phyloP scores from a whole-genome alignment of 2,113 vertebrate genomes.

The Sorex araneus region DNA sequence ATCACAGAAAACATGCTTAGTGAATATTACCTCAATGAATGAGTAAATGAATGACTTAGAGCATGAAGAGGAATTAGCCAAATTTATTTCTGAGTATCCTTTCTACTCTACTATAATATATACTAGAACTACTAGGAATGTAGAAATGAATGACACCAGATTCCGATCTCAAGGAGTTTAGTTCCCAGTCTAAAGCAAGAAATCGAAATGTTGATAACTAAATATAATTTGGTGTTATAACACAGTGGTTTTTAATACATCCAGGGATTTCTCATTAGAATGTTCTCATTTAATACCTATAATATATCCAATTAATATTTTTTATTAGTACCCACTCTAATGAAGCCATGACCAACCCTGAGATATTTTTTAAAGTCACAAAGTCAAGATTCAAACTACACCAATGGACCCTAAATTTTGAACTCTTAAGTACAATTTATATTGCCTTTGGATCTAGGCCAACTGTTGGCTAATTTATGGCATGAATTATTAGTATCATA shows the following conservation, averaged over 20 bases:
- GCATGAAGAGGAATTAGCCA: not conserved
- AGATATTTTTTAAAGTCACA: not conserved
- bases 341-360: no score
- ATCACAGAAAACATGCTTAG: not conserved
- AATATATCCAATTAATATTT: not conserved
- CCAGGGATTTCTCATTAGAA: not conserved
- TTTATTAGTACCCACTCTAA: not conserved
- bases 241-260: not conserved
- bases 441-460: not conserved
- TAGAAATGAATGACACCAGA: not conserved
- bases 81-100: not conserved
- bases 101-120: not conserved
- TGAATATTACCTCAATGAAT: not conserved
- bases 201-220: not conserved
- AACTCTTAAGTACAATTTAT: not conserved
- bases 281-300: conserved; percentile 20
- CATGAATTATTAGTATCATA: not conserved
- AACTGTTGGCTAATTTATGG: not conserved
- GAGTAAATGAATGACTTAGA: not conserved
- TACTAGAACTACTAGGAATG: not conserved
- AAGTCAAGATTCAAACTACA: not conserved
- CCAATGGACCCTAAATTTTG: not conserved
- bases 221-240: not conserved
- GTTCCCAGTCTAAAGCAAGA: not conserved
- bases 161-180: not conserved